Evolutionary conservation across 2,113 vertebrate species (phyloP).

Genomic region (Caranx ignobilis): DNA sequence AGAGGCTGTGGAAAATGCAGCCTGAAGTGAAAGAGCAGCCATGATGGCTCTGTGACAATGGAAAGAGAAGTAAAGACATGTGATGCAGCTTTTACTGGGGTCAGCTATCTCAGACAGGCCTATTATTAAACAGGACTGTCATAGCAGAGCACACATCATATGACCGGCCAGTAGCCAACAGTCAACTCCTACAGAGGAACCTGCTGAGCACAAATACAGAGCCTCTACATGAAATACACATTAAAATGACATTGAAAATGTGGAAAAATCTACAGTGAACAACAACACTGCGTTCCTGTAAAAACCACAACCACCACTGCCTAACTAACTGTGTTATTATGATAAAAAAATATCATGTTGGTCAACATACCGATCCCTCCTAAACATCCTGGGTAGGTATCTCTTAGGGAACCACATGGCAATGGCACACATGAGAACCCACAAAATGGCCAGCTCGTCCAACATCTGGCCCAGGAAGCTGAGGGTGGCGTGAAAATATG

Average conservation of each 20-base stretch:
- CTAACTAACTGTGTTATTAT: neutral
- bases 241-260: neutral
- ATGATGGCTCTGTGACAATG: conserved; percentile 50
- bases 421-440: conserved; percentile 98
- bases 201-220: neutral
- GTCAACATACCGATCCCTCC: conserved; percentile 90
- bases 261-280: neutral
- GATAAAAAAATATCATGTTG: neutral
- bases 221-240: neutral
- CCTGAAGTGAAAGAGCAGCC: conserved; percentile 27
- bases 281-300: neutral
- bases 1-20: conserved; percentile 1
- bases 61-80: conserved; percentile 76
- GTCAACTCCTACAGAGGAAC: conserved; percentile 9
- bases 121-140: conserved; percentile 73
- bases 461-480: conserved; percentile 99
- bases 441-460: conserved; percentile 96
- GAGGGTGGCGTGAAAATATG: conserved; percentile 97
- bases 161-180: conserved; percentile 30
- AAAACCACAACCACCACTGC: neutral
- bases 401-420: conserved; percentile 99
- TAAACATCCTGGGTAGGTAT: conserved; percentile 94
- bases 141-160: conserved; percentile 35
- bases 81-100: conserved; percentile 68
- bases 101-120: conserved; percentile 72